Conservation (phyloP, 2,888 invertebrate genomes). For the Syritta pipiens region DNA sequence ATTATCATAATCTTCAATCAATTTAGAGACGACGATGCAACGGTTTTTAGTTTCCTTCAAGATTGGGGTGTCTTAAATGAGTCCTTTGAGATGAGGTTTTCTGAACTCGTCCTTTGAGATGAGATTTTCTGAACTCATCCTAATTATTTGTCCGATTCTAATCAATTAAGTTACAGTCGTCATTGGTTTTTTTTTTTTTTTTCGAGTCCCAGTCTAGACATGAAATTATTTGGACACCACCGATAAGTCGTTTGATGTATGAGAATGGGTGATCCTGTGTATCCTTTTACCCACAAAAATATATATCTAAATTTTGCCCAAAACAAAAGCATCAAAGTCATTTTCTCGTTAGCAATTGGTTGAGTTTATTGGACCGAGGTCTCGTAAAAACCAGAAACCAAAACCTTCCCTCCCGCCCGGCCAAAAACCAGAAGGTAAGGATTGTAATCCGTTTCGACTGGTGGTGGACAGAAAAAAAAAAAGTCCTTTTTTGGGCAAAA, state of each 20-base stretch:
- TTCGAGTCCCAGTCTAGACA: slow-evolving; percentile 53
- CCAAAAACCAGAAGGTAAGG: slow-evolving; percentile 51
- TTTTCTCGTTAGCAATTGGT: slow-evolving; percentile 58
- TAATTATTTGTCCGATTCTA: slow-evolving; percentile 18
- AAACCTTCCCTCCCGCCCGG: too few relatives aligned
- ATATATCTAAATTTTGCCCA: slow-evolving; percentile 17
- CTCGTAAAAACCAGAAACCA: slow-evolving; percentile 50
- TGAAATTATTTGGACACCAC: slow-evolving; percentile 43
- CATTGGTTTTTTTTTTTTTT: slow-evolving; percentile 1
- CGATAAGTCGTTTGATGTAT: slow-evolving; percentile 18
- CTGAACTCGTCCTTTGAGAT: slow-evolving; percentile 18
- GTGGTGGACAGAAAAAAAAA: slow-evolving; percentile 11
- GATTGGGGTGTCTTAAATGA: too few relatives aligned
- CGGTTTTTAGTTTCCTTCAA: too few relatives aligned
- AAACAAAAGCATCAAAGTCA: slow-evolving; percentile 62
- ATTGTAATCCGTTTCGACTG: slow-evolving; percentile 54
- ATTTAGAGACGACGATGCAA: too few relatives aligned
- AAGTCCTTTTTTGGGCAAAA: background rate
- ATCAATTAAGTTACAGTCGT: slow-evolving; percentile 40
- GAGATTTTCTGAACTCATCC: background rate
- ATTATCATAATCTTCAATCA: slow-evolving; percentile 62
- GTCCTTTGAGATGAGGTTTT: slow-evolving; percentile 32
- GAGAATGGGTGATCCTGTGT: too few relatives aligned
- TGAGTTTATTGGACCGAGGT: slow-evolving; percentile 54
- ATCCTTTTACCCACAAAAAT: slow-evolving; percentile 43